Conservation (phyloP, 2,797 vertebrate species). For the Lepidocolaptes lacrymiger region DNA sequence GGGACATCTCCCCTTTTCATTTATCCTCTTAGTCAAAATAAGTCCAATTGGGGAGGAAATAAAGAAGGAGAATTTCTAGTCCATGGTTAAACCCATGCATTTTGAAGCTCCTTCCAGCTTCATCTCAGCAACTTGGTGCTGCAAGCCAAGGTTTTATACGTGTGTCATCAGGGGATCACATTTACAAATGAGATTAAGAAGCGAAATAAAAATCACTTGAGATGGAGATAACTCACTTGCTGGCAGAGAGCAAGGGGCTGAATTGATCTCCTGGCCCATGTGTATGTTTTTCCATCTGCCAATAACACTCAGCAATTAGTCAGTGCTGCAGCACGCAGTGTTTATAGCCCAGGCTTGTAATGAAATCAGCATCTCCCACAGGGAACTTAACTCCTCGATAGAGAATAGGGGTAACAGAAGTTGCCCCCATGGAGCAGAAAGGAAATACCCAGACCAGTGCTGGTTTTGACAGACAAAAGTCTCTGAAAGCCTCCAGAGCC, state of each 20-base stretch:
- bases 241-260: slow-evolving; percentile 51
- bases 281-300: slow-evolving; percentile 14
- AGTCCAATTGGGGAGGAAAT: background rate
- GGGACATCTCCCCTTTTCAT: background rate
- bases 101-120: slow-evolving; percentile 37
- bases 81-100: background rate
- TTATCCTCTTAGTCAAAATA: background rate
- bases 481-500: background rate
- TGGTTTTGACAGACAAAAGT: background rate
- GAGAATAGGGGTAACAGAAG: background rate
- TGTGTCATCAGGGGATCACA: slow-evolving; percentile 51
- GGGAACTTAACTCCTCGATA: background rate
- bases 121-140: background rate
- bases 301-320: slow-evolving; percentile 69
- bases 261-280: slow-evolving; percentile 69
- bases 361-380: slow-evolving; percentile 58
- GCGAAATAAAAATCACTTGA: slow-evolving; percentile 62
- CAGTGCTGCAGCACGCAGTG: slow-evolving; percentile 28
- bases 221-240: slow-evolving; percentile 66
- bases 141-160: slow-evolving; percentile 49
- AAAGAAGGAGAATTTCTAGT: background rate
- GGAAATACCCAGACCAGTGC: background rate
- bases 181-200: slow-evolving; percentile 72
- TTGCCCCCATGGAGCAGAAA: background rate
- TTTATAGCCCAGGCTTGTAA: slow-evolving; percentile 49